Conservation (phyloP, 1,140 invertebrate species). For the Trichonephila inaurata region DNA sequence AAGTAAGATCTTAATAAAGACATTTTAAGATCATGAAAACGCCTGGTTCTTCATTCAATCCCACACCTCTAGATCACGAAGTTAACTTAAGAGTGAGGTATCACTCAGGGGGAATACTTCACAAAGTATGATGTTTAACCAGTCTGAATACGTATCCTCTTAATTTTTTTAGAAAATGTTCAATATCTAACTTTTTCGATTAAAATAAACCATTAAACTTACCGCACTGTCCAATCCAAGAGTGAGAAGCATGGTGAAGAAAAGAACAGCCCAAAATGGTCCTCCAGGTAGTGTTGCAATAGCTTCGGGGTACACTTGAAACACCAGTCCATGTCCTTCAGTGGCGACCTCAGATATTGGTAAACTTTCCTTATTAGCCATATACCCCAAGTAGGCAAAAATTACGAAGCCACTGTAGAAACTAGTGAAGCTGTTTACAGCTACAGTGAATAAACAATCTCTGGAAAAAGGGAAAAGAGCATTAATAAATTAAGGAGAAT, state of each 20-base stretch:
- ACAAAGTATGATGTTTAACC: no score
- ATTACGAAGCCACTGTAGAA: conserved; percentile 96
- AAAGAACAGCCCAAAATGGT: conserved; percentile 93
- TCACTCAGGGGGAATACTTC: no score
- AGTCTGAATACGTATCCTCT: no score
- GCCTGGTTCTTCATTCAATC: no score
- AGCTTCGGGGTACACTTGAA: conserved; percentile 95
- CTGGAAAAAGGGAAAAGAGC: conserved; percentile 70
- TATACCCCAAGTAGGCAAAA: conserved; percentile 96
- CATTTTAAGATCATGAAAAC: no score
- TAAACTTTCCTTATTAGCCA: conserved; percentile 90
- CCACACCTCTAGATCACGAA: no score
- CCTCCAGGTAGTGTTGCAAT: conserved; percentile 92
- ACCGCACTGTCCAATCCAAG: conserved; percentile 96
- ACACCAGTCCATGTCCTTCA: conserved; percentile 91
- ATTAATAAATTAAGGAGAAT: background rate
- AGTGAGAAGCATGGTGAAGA: conserved; percentile 96
- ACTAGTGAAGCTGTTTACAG: conserved; percentile 92
- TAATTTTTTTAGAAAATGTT: no score
- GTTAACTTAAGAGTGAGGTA: no score
- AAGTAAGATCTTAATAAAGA: no score
- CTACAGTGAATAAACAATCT: conserved; percentile 83
- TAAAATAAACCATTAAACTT: conserved; percentile 80
- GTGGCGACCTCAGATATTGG: conserved; percentile 92
- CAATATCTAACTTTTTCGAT: no score